Evolutionary conservation across 2,113 vertebrate species (phyloP).

Genomic region (Astatotilapia flaviijosephi): DNA sequence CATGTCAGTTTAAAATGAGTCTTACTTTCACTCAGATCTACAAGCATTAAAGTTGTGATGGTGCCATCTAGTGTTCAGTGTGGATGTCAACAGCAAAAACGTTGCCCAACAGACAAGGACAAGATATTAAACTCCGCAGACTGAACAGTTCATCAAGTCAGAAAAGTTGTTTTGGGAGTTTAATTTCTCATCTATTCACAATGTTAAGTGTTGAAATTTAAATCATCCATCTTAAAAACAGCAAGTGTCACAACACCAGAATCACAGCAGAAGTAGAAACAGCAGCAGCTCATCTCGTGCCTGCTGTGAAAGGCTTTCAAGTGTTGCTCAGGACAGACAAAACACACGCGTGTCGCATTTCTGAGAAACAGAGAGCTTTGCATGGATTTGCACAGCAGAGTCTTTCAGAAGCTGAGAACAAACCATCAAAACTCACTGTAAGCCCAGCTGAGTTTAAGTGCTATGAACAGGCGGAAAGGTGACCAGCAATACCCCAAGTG

Average conservation of each 20-base stretch:
- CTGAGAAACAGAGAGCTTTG: conserved; percentile 83
- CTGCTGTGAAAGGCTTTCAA: not conserved
- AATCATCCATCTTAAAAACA: conserved; percentile 93
- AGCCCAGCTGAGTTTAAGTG: conserved; percentile 7
- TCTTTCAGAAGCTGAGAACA: conserved; percentile 82
- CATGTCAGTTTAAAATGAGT: not conserved
- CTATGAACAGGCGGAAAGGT: not conserved
- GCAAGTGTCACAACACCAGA: conserved; percentile 29
- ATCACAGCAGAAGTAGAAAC: not conserved
- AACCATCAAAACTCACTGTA: conserved; percentile 92
- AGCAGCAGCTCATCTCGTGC: not conserved
- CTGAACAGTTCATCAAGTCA: not conserved
- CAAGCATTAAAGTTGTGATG: conserved; percentile 17
- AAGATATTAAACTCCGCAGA: not conserved
- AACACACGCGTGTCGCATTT: not conserved
- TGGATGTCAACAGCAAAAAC: not conserved
- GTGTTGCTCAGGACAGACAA: not conserved
- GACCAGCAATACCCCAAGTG: conserved; percentile 90
- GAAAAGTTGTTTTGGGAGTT: not conserved
- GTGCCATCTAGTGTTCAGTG: conserved; percentile 55
- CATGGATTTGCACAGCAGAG: conserved; percentile 95
- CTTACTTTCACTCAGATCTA: not conserved
- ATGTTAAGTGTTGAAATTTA: conserved; percentile 81
- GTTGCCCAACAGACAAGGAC: not conserved
- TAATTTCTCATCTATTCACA: conserved; percentile 73